Percentiles rank a stretch among this genome's conserved stretches.
phyloP scores from a whole-genome alignment of 2,888 invertebrate species.

The Fragum fragum region DNA sequence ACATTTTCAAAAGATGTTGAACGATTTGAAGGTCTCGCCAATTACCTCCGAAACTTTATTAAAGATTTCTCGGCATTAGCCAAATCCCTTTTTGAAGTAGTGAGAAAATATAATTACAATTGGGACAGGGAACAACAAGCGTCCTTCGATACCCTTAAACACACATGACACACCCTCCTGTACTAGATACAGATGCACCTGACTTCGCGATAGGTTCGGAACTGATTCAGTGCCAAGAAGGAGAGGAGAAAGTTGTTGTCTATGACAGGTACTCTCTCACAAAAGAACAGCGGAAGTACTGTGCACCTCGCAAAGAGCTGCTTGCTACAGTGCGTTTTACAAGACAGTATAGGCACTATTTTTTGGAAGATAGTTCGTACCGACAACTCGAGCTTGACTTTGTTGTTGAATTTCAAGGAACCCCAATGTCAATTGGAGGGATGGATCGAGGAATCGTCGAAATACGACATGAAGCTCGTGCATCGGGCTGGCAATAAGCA shows the following conservation, averaged over 20 bases:
- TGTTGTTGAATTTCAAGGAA: slow-evolving; percentile 58
- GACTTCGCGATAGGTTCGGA: not conserved
- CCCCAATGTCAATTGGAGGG: slow-evolving; percentile 60
- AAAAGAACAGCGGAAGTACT: slow-evolving; percentile 59
- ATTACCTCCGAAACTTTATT: slow-evolving; percentile 13
- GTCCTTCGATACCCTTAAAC: slow-evolving; percentile 2
- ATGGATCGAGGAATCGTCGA: slow-evolving; percentile 65
- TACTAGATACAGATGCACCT: not conserved
- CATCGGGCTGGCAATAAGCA: slow-evolving; percentile 44
- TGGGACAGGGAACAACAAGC: slow-evolving; percentile 4
- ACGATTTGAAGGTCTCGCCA: slow-evolving; percentile 21
- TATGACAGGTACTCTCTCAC: slow-evolving; percentile 59
- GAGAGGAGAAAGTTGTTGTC: slow-evolving; percentile 53
- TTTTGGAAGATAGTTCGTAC: slow-evolving; percentile 57
- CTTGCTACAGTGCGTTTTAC: slow-evolving; percentile 58
- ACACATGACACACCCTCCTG: not conserved
- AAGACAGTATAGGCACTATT: slow-evolving; percentile 58
- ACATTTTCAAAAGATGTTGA: slow-evolving; percentile 20
- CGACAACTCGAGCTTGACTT: slow-evolving; percentile 60
- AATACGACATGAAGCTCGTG: slow-evolving; percentile 56
- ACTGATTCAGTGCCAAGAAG: slow-evolving; percentile 57
- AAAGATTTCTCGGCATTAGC: slow-evolving; percentile 22
- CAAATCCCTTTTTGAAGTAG: slow-evolving; percentile 11
- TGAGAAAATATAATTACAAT: not conserved
- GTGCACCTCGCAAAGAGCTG: slow-evolving; percentile 59